These are phyloP conservation scores for Chalcis sispes DNA, from an alignment of 2,888 invertebrate species.

Conservation along the genomic window DNA sequence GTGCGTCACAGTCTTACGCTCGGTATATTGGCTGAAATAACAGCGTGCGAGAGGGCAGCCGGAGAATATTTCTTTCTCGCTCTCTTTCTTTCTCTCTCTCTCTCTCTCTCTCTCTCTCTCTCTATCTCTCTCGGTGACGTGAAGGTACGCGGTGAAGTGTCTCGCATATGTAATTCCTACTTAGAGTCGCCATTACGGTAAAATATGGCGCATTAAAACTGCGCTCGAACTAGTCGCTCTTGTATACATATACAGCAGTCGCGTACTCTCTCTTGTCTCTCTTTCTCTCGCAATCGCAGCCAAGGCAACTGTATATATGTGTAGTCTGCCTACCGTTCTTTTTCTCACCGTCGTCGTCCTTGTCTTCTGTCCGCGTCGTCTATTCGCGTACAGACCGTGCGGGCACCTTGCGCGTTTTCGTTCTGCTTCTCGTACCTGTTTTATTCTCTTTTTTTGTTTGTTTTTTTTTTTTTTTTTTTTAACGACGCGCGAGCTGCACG, in stretches of 20 bases:
- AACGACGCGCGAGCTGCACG: too few relatives aligned
- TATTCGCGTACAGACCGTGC: too few relatives aligned
- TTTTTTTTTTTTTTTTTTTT: background rate
- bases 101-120: too few relatives aligned
- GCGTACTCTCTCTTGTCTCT: background rate
- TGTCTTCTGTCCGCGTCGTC: too few relatives aligned
- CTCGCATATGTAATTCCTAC: slow-evolving; percentile 74
- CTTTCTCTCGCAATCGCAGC: background rate
- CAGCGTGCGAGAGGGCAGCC: slow-evolving; percentile 62
- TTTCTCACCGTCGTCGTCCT: slow-evolving; percentile 5
- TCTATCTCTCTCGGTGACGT: too few relatives aligned
- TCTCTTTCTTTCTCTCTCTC: too few relatives aligned
- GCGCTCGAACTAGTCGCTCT: background rate
- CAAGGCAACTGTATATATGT: background rate
- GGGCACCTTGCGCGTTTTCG: too few relatives aligned
- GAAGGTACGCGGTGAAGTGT: slow-evolving; percentile 72
- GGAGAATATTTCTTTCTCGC: too few relatives aligned
- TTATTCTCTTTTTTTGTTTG: background rate
- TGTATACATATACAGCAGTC: background rate
- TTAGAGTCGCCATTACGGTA: slow-evolving; percentile 70
- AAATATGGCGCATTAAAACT: slow-evolving; percentile 68
- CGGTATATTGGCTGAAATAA: background rate
- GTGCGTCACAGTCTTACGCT: background rate
- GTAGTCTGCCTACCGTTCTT: background rate
- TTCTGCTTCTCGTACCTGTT: too few relatives aligned